phyloP scores from a whole-genome alignment of 2,797 vertebrate genomes.

The Sphenodon punctatus region DNA sequence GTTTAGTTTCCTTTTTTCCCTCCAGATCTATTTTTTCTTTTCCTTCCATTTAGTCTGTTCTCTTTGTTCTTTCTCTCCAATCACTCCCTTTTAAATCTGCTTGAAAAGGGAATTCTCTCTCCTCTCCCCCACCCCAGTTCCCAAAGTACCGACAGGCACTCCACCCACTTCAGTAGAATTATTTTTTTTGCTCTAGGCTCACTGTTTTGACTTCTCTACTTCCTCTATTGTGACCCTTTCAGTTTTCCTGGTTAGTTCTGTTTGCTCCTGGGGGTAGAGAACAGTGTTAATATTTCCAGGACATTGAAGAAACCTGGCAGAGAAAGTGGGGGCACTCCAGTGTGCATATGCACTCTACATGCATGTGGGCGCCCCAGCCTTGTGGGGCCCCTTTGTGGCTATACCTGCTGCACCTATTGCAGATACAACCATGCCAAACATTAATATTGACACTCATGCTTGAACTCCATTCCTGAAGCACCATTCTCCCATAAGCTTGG shows the following conservation, averaged over 20 bases:
- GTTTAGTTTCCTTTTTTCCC: constrained; percentile 26
- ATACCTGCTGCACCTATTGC: too few relatives aligned
- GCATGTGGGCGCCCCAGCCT: too few relatives aligned
- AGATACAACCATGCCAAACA: too few relatives aligned
- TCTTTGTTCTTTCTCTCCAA: constrained; percentile 38
- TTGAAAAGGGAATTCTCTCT: constrained; percentile 26
- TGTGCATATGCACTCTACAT: too few relatives aligned
- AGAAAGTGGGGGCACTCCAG: neutral
- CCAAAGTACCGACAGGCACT: neutral
- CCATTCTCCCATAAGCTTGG: too few relatives aligned
- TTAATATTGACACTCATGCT: too few relatives aligned
- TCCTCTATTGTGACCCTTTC: neutral
- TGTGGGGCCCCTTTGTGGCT: neutral
- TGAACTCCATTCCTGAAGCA: too few relatives aligned
- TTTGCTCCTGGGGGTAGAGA: neutral
- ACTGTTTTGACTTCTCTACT: neutral
- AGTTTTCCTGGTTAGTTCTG: neutral
- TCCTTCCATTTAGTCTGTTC: constrained; percentile 50
- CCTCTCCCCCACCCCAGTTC: neutral
- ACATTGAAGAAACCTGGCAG: neutral
- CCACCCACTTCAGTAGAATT: neutral
- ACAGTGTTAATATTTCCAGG: neutral
- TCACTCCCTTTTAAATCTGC: constrained; percentile 43
- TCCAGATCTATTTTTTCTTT: constrained; percentile 48
- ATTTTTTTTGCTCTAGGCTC: neutral